Base-by-base conservation (phyloP, 2,888 invertebrate genomes). In the Strigamia crassipes region DNA sequence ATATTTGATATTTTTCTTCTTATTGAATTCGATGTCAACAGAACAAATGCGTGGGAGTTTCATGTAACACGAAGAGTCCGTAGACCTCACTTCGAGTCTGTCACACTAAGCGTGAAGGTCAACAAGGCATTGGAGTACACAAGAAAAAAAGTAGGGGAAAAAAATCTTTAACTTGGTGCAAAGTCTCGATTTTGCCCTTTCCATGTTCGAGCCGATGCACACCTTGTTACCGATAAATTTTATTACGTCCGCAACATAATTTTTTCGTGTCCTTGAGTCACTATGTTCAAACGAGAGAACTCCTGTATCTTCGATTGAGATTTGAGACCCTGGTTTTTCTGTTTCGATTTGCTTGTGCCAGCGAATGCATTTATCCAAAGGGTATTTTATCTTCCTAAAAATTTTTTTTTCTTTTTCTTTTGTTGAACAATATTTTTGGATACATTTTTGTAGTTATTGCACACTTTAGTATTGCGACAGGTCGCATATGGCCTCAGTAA, bases 81-180 rank as follows among this genome's bases (percentile, higher is more conserved):
- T 73, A 73, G 73, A 73, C 73, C 73, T 73, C 73, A 73, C 27
- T 73, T 23, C 73, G 27, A 73, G 73, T 73, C 27, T 73, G 23
- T 73, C 73, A 73, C 27, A 73, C 27, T 31, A 27, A 73, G 73
- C 73, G 73, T 73, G 73, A 73, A 73, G 73, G 73, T 73, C 73
- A 73, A 31, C 27, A 73, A 73, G 73, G 73, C 73, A 73, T 73
- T 31, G 73, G 73, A 73, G 31, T 13, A 73, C 5, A 9, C n/a
- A 56, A 56, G 15, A 56, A 56, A 56, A 56, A n/a, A n/a, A n/a
- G n/a, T n/a, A n/a, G n/a, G n/a, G n/a, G n/a, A n/a, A n/a, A 56
- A 56, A 56, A 56, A 31, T 61, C 10, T 9, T n/a, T 18, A 18
- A 61, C 5, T 18, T 61, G 5, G 61, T 61, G 13, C 61, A 61